Evolutionary conservation across 2,797 vertebrate genomes (phyloP), one percentile per base, ranked within the genome.

Genomic region (Acanthornis magna): DNA sequence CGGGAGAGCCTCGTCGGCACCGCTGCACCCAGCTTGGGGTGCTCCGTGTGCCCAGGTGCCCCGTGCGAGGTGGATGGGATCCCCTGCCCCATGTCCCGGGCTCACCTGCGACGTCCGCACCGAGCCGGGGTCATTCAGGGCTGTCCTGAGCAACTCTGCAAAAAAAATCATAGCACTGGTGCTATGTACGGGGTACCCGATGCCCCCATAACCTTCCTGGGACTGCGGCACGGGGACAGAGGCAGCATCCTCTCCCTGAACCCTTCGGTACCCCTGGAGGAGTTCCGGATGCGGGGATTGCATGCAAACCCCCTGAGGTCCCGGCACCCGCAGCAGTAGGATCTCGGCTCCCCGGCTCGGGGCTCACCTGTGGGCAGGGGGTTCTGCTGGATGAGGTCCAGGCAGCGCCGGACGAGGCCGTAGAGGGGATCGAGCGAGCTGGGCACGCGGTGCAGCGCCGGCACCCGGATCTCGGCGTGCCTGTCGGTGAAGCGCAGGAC

Each of bases 331-430:
- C 62, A 10, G 34, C 36, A 13, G 36, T 5, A 16, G 13, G 54
- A 5, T 11, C 13, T 7, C 2, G 0, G 60, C 34, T 26, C 15
- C 36, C 20, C 1, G 4, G 43, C 38, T 29, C 22, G 1, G 65
- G n/a, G 19, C 98, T 97, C 95, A 98, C 98, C 98, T 54, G 97
- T 90, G 36, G 98, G 98, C 71, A 98, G 97, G 10, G 97, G 92
- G 68, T 98, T 98, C n/a, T 96, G 98, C 93, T 98, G 98, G 57
- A 98, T 97, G 26, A 96, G 75, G 3, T 97, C 97, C 51, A 98
- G 96, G 93, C 97, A 98, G 61, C 70, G 53, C 8, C 87, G 96
- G 61, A 97, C 97, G 7, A 98, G 91, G 29, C 92, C 16, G 0
- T 98, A 98, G 50, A 98, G 97, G 5, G 97, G 96, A 54, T 97